phyloP scores from a whole-genome alignment of 2,113 vertebrate genomes.

The Picathartes gymnocephalus region DNA sequence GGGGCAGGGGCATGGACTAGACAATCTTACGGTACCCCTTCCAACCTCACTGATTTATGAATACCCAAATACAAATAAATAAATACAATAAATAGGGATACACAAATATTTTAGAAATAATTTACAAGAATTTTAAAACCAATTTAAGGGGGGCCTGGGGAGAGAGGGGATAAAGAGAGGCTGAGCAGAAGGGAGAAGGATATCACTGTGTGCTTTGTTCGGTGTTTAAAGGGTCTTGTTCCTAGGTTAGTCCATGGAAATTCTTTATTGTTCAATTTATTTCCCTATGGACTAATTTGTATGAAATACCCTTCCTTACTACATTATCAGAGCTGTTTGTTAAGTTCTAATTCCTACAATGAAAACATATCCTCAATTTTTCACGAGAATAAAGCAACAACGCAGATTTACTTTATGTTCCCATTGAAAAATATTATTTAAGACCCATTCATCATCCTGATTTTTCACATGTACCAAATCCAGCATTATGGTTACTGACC shows the following conservation, averaged over 20 bases:
- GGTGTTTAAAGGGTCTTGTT: neutral
- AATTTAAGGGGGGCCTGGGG: neutral
- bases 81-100: too few relatives aligned
- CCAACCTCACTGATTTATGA: neutral
- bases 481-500: neutral
- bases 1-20: neutral
- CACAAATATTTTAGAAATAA: neutral
- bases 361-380: neutral
- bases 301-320: neutral
- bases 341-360: neutral
- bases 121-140: too few relatives aligned
- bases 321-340: neutral
- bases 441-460: neutral
- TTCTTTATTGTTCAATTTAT: neutral
- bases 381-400: neutral
- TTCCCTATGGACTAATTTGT: slow-evolving; percentile 1
- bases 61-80: too few relatives aligned
- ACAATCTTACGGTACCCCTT: neutral
- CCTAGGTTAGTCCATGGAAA: neutral
- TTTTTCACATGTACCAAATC: neutral
- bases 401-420: neutral
- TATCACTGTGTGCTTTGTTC: neutral
- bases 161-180: neutral
- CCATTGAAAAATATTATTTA: neutral
- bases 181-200: neutral